Base-by-base conservation (phyloP, 2,888 invertebrate genomes). In the Callyntrura sp. region DNA sequence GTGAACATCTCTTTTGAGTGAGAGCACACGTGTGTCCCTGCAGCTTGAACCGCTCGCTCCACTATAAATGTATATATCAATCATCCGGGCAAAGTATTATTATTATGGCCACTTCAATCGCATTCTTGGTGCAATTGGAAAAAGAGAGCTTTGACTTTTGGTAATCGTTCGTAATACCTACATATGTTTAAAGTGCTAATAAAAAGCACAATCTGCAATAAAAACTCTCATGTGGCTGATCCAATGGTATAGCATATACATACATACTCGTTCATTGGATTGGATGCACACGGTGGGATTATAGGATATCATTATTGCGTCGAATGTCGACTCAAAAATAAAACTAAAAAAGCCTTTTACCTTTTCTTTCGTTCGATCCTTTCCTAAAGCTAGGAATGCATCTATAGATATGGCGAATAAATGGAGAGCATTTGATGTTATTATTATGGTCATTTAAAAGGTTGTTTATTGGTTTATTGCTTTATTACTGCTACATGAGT, bases 401-500 rank as follows among this genome's bases (percentile, higher is more conserved):
- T n/a, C n/a, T 17, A 43, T 70, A 43, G 70, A 70, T 35, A 35
- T 43, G 17, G 17, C 17, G 43, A 43, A 17, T 70, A 70, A 70
- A 70, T 70, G 70, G 70, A 70, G 43, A 28, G 65, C 70, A 43
- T 70, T 70, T 70, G 70, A 70, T 70, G 70, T 70, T 70, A 70
- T 70, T 70, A 43, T 70, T 70, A 70, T 70, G 70, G 70, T 70
- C 70, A 70, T 70, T 70, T 70, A 70, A 70, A 70, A 70, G 70
- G 70, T 70, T 70, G 70, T 70, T 70, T 70, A 70, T 70, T 70
- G 70, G 70, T 70, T 70, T 70, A 70, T 70, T 70, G 70, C 70
- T 70, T 70, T 70, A 70, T 70, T 70, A 70, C 70, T 70, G 35
- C 17, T 35, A 43, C 70, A 11, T 70, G 43, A 14, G 70, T 70